Base-by-base conservation (phyloP, 2,113 vertebrate genomes). In the mouse (Mus musculus) region DNA sequence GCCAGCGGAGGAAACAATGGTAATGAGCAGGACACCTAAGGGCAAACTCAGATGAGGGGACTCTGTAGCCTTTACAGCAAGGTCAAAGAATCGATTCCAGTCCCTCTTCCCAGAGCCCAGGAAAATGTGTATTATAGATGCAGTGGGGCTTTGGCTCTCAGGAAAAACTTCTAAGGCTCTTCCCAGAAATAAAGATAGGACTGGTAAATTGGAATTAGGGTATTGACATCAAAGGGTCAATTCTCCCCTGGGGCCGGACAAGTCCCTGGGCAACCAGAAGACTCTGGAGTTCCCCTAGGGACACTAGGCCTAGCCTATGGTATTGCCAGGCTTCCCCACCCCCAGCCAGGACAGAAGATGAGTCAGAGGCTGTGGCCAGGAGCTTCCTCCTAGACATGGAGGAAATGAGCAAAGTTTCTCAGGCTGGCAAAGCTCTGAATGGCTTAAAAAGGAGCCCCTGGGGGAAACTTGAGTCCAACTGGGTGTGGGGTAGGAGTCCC, bases 331-430 rank as follows among this genome's bases (percentile, higher is more conserved):
- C 59, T 84, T 13, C 56, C 12, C 78, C 36, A 5, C 52, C 69
- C 87, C 71, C 69, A 56, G 54, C 78, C 19, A 94, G 52, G 78
- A 65, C 82, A 91, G 94, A 87, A 96, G 97, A 97, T 98, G 98
- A 98, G 98, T 98, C 98, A 98, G 88, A 96, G 93, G 73, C 95
- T 97, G 95, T 95, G 96, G 97, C 93, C 71, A 93, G 91, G 92
- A 97, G 97, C 98, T 98, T 98, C 98, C 98, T 98, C 96, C 89
- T 97, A 96, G 96, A 97, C 96, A 7, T 20, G 54, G 96, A 97
- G 98, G 98, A 98, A 98, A 97, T 98, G 96, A 97, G 96, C 97
- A 94, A 97, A 96, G 96, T 80, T 94, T 97, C 89, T 96, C 80
- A 95, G 96, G 93, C 36, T 67, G 85, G 82, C 91, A 94, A 91